A percentile compares a stretch with the other conserved stretches of the same genome.
phyloP scores from a whole-genome alignment of 2,888 invertebrate genomes.

The Acronicta leporina region DNA sequence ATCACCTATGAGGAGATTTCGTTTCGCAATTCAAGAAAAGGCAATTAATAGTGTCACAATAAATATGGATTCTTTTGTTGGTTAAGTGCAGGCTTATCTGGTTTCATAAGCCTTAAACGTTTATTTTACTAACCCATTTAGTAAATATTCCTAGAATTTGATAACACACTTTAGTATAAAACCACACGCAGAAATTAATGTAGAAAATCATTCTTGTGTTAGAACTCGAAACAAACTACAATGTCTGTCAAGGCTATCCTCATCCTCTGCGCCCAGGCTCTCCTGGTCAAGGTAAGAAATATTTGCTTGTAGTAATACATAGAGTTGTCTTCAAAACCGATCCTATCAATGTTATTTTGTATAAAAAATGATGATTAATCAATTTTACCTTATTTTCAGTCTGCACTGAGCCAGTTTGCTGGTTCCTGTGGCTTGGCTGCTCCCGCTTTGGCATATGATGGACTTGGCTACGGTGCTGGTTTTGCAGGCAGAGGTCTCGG shows the following conservation, averaged over 20 bases:
- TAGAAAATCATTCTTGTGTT: slow-evolving; percentile 25
- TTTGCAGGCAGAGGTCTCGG: slow-evolving; percentile 4
- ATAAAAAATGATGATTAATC: too few species aligned
- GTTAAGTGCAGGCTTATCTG: slow-evolving; percentile 10
- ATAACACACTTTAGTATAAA: slow-evolving; percentile 18
- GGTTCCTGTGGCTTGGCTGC: neutral
- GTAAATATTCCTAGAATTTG: slow-evolving; percentile 4
- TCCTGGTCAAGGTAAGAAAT: slow-evolving; percentile 17
- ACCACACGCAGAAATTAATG: neutral
- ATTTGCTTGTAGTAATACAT: too few species aligned
- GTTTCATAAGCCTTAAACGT: slow-evolving; percentile 20
- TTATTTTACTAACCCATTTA: slow-evolving; percentile 10
- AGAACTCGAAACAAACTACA: slow-evolving; percentile 31
- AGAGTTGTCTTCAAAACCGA: too few species aligned
- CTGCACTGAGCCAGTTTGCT: slow-evolving; percentile 9
- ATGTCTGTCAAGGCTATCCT: slow-evolving; percentile 63
- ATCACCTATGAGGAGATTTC: neutral
- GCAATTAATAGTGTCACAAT: neutral
- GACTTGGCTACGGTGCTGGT: neutral
- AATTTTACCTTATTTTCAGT: slow-evolving; percentile 7
- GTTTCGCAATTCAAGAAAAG: slow-evolving; percentile 4
- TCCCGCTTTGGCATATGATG: neutral
- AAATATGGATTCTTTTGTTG: slow-evolving; percentile 22
- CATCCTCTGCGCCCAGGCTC: slow-evolving; percentile 59
- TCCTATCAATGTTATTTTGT: too few species aligned